Conservation (phyloP, 2,797 vertebrate genomes). For the Poeciliopsis paucimaculata region DNA sequence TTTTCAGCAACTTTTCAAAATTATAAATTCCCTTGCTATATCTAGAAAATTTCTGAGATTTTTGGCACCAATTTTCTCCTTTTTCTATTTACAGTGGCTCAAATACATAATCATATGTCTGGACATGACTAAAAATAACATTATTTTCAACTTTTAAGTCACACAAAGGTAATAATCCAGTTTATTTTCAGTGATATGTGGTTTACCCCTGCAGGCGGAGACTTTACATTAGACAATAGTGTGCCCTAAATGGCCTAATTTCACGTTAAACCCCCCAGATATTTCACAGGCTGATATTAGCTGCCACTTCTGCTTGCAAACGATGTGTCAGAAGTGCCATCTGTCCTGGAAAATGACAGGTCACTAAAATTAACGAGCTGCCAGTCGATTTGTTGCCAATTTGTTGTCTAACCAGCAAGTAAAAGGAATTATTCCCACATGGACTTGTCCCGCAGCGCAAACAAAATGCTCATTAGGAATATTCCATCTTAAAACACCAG, state of each 20-base stretch:
- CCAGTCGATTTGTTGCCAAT: conserved; percentile 22
- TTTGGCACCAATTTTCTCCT: too few species aligned
- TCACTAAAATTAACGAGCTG: conserved; percentile 22
- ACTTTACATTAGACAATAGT: neutral
- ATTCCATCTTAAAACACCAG: neutral
- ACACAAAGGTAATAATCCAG: too few species aligned
- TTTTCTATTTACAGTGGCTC: too few species aligned
- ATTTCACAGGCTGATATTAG: conserved; percentile 14
- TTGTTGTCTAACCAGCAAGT: conserved; percentile 22
- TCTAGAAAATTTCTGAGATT: too few species aligned
- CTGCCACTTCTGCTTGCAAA: conserved; percentile 32
- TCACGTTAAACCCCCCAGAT: neutral
- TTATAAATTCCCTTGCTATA: too few species aligned
- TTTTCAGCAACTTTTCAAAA: too few species aligned
- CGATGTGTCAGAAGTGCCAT: conserved; percentile 47
- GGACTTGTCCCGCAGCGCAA: neutral
- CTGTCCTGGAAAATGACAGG: conserved; percentile 42
- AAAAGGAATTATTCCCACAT: neutral
- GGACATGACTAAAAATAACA: too few species aligned
- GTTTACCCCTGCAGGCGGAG: neutral
- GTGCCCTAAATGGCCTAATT: neutral
- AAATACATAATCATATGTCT: too few species aligned
- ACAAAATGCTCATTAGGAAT: neutral
- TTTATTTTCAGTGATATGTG: neutral
- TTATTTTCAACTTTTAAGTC: too few species aligned